Conservation (phyloP, 2,888 invertebrate species). For the Ceramica pisi region DNA sequence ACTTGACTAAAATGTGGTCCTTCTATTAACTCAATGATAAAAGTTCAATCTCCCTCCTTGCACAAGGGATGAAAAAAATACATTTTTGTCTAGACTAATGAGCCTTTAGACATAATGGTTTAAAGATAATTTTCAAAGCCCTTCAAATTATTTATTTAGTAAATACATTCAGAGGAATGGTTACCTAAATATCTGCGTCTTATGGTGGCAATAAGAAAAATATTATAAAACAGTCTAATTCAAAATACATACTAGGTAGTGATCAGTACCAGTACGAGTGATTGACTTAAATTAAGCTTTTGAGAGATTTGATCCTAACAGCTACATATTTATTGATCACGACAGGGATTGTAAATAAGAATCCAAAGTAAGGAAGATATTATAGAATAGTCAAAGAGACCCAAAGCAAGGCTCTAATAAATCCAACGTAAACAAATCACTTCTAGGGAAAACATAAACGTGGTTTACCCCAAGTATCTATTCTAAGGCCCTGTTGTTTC, state of each 20-base stretch:
- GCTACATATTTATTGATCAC: background rate
- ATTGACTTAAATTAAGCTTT: background rate
- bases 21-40: constrained; percentile 16
- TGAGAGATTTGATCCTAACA: background rate
- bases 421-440: background rate
- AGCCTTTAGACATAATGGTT: background rate
- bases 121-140: too few species aligned
- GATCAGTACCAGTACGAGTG: too few species aligned
- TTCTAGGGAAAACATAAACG: background rate
- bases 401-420: too few species aligned
- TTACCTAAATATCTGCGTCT: too few species aligned
- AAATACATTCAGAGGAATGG: background rate
- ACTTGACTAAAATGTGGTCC: constrained; percentile 9
- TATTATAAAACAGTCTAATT: background rate
- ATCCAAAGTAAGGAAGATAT: background rate
- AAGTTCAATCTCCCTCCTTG: constrained; percentile 4
- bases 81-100: background rate
- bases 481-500: background rate
- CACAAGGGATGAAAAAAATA: background rate
- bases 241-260: background rate
- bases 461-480: constrained; percentile 10
- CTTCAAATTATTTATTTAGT: background rate
- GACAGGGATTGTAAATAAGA: background rate
- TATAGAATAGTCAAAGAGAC: background rate
- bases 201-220: background rate